Evolutionary conservation across 2,797 vertebrate species (phyloP).

Genomic region (Rhinatrema bivittatum): DNA sequence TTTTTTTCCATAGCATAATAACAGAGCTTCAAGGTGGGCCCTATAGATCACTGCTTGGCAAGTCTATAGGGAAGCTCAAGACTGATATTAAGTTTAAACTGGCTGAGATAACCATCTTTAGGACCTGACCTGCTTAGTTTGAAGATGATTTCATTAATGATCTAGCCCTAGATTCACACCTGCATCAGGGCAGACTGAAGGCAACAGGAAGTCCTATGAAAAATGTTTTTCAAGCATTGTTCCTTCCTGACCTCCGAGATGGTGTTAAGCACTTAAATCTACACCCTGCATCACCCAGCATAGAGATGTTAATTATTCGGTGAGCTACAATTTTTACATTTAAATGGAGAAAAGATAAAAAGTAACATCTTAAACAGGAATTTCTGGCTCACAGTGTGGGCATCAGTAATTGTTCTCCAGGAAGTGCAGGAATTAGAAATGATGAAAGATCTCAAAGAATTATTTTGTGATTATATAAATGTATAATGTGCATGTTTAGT

Average conservation of each 20-base stretch:
- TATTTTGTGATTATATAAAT: slow-evolving; percentile 19
- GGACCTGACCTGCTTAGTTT: slow-evolving; percentile 21
- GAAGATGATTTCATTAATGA: no score
- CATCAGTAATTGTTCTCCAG: slow-evolving; percentile 12
- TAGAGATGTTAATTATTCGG: slow-evolving; percentile 23
- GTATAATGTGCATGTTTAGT: no score
- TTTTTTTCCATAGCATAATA: no score
- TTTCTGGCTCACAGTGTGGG: slow-evolving; percentile 6
- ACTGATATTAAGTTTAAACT: no score
- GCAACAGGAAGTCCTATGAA: slow-evolving; percentile 26
- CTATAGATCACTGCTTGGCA: no score
- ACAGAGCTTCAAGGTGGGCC: no score
- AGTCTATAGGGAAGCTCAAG: no score
- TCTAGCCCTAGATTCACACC: not conserved
- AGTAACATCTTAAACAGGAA: slow-evolving; percentile 28
- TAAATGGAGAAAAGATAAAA: slow-evolving; percentile 31
- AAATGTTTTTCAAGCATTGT: slow-evolving; percentile 13
- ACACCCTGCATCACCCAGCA: not conserved
- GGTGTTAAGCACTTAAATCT: slow-evolving; percentile 21
- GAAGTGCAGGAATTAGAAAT: slow-evolving; percentile 24
- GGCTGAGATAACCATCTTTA: slow-evolving; percentile 21
- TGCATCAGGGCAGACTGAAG: slow-evolving; percentile 26
- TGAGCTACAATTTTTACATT: slow-evolving; percentile 37
- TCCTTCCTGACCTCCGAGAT: slow-evolving; percentile 28
- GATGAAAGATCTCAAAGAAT: no score